Evolutionary conservation across 2,888 invertebrate genomes (phyloP), one percentile per base, ranked within the genome.

Genomic region (Drosophila incognita): DNA sequence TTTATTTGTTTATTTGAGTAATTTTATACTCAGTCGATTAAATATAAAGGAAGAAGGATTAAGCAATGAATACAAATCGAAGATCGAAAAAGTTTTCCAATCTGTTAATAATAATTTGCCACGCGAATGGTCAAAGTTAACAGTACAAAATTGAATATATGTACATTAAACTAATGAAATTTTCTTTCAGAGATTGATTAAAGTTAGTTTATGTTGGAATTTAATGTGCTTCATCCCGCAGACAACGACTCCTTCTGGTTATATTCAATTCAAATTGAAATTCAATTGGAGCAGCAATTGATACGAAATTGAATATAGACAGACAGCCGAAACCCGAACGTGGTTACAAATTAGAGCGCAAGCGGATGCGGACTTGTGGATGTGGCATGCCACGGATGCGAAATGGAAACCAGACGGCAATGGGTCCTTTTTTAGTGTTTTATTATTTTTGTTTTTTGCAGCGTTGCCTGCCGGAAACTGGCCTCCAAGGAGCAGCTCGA

Each of bases 251-350:
- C 38, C 15, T 66, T 40, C 35, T 49, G 53, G 67, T 58, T 62
- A 40, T 66, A 60, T 68, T 51, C 65, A 49, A 69, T 76, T 77
- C 62, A 69, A 78, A 83, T 83, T 79, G 84, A 62, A 81, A 83
- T 89, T 89, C 82, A 86, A 81, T 84, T 82, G 74, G 40, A 73
- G 71, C 68, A 49, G 77, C 81, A 54, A 66, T 75, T 71, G 68
- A 69, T 68, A 76, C 53, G 59, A 76, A 82, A 82, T 83, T 81
- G 81, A 81, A 81, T 81, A 63, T 48, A 63, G 46, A 38, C 61
- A 62, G 51, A 54, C 42, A 67, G 31, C 21, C 35, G 18, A 63
- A 66, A 51, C 67, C 71, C 74, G 78, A 53, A 71, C 63, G 65
- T 71, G 61, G 46, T 56, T 58, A 61, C 85, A 58, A 67, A 81